Evolutionary conservation across 2,888 invertebrate species (phyloP), one percentile per base, ranked within the genome.

Genomic region (Thera britannica): DNA sequence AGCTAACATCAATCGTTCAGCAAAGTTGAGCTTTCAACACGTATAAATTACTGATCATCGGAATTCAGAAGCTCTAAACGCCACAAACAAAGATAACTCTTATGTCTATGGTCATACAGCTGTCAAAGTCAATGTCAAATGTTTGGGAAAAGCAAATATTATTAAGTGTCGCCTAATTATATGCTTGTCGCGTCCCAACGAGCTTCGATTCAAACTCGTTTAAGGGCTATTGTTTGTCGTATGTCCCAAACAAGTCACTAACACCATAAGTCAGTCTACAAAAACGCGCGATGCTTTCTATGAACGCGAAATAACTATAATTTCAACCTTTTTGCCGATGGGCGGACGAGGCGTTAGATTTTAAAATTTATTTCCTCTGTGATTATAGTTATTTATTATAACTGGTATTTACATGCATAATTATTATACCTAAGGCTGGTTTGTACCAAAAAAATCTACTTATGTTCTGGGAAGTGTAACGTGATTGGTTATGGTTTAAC

Each of bases 191-290:
- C 89, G 90, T 90, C 78, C 83, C 73, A 79, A 79, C 79, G 78
- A 81, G 79, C 52, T 34, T 34, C 88, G 90, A 87, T 90, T 90
- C 88, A 88, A 90, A 91, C 89, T 87, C 87, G 91, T 88, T 88
- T 90, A 89, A 83, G 83, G 82, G 77, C 83, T 82, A 88, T 89
- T 88, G 88, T 85, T 79, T 83, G 80, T 72, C 67, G 63, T 38
- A 65, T 82, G 84, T 81, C 81, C 80, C 56, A 55, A 88, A 86
- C 86, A 68, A 72, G 64, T 68, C 49, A 70, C 79, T 62, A 64
- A 65, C 61, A 65, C 65, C 36, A 58, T 46, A 67, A 55, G 58
- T 23, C 12, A 59, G 35, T 3, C 12, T 12, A 56, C 56, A 69
- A 70, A 69, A 70, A 66, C 44, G 12, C 11, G 12, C 8, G 36